A percentile compares a stretch with the other conserved stretches of the same genome.
Evolutionary conservation across 2,113 vertebrate species (phyloP).

Genomic region (Columba livia): DNA sequence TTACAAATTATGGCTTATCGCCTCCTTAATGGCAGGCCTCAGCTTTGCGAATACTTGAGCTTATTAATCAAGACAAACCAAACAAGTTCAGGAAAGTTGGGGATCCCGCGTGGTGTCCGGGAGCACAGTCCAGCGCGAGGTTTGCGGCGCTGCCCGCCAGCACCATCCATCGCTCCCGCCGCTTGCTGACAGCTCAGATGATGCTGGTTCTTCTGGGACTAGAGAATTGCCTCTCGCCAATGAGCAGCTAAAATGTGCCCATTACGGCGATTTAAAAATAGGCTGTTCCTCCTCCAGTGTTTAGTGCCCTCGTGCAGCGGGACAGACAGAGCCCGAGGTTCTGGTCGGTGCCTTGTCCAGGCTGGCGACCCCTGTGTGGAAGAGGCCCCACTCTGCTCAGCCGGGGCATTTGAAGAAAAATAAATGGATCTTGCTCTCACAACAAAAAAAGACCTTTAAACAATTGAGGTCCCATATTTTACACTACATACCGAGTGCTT

Average conservation of each 20-base stretch:
- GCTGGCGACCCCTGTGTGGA: neutral
- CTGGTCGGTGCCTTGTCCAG: rapidly evolving
- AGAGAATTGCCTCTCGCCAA: conserved; percentile 2
- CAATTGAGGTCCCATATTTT: neutral
- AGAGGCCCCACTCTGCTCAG: neutral
- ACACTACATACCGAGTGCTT: neutral
- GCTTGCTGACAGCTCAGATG: conserved; percentile 35
- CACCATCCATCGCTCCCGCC: conserved; percentile 9
- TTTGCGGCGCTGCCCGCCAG: neutral
- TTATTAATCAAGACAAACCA: conserved; percentile 52
- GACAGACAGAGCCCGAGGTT: neutral
- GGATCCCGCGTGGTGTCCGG: neutral
- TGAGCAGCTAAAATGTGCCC: conserved; percentile 7
- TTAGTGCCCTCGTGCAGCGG: rapidly evolving
- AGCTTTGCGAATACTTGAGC: conserved; percentile 65
- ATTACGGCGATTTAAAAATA: neutral
- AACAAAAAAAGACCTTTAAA: neutral
- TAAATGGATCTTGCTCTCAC: neutral
- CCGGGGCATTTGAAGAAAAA: neutral
- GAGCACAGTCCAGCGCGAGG: neutral
- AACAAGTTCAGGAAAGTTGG: conserved; percentile 26
- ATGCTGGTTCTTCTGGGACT: conserved; percentile 39
- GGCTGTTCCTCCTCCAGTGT: neutral
- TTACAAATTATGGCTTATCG: conserved; percentile 84
- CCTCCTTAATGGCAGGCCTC: conserved; percentile 74